A percentile compares a stretch with the other conserved stretches of the same genome.
These are phyloP conservation scores for Bombyx mori DNA, from an alignment of 1,140 invertebrate species.

Conservation along the genomic window DNA sequence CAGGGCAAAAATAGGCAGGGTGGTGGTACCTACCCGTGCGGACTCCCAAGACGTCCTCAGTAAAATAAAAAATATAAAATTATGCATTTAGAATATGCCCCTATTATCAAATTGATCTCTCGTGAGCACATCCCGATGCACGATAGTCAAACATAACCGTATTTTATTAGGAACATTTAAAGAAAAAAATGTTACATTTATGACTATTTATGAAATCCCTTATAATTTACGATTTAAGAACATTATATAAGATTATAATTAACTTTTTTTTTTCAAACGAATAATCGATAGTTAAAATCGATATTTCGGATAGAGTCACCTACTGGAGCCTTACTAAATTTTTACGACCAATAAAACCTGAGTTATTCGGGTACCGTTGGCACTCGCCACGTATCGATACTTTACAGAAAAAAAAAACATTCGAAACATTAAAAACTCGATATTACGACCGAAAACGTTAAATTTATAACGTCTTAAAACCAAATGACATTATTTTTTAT, in stretches of 20 bases:
- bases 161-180: not conserved
- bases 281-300: slow-evolving; percentile 43
- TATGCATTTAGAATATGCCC: too few species aligned
- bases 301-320: slow-evolving; percentile 55
- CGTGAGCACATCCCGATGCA: too few species aligned
- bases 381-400: slow-evolving; percentile 32
- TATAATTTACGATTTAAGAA: slow-evolving; percentile 20
- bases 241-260: slow-evolving; percentile 37
- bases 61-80: too few species aligned
- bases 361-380: slow-evolving; percentile 39
- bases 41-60: too few species aligned
- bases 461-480: slow-evolving; percentile 55
- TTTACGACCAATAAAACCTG: slow-evolving; percentile 53
- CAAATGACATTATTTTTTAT: slow-evolving; percentile 25
- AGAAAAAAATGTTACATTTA: slow-evolving; percentile 2
- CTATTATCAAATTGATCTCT: too few species aligned
- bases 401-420: slow-evolving; percentile 28
- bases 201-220: slow-evolving; percentile 1
- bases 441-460: slow-evolving; percentile 55
- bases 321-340: slow-evolving; percentile 48
- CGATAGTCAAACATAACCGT: not conserved
- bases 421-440: slow-evolving; percentile 47
- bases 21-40: too few species aligned
- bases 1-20: too few species aligned
- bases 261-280: slow-evolving; percentile 14